Conservation (phyloP, 2,113 vertebrate species). For the Plecturocebus donacophilus region DNA sequence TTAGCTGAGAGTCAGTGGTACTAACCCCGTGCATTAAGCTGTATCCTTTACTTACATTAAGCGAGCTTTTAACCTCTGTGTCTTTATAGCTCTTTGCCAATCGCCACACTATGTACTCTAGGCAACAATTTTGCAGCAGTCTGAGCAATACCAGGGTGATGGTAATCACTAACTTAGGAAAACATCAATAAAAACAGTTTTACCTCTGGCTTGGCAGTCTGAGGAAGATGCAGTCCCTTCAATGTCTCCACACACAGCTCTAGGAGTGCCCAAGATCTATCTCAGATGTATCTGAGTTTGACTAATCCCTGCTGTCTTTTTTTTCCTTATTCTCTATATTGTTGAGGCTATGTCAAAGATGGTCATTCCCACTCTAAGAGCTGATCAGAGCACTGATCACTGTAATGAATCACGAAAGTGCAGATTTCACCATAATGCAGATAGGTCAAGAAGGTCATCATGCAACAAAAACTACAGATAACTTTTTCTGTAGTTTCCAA, state of each 20-base stretch:
- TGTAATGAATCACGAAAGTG: neutral
- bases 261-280: neutral
- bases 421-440: neutral
- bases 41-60: neutral
- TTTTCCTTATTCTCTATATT: neutral
- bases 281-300: neutral
- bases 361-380: neutral
- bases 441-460: neutral
- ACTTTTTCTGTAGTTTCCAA: neutral
- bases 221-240: neutral
- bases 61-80: neutral
- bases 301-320: neutral
- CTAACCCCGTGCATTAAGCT: neutral
- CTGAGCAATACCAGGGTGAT: neutral
- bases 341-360: neutral
- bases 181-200: neutral
- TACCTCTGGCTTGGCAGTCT: neutral
- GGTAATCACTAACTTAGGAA: neutral
- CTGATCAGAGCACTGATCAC: too few species aligned
- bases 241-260: neutral
- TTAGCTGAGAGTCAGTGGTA: neutral
- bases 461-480: neutral
- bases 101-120: neutral
- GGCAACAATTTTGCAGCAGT: neutral
- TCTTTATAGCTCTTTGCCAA: neutral